phyloP scores from a whole-genome alignment of 2,113 vertebrate genomes.

The Gavialis gangeticus region DNA sequence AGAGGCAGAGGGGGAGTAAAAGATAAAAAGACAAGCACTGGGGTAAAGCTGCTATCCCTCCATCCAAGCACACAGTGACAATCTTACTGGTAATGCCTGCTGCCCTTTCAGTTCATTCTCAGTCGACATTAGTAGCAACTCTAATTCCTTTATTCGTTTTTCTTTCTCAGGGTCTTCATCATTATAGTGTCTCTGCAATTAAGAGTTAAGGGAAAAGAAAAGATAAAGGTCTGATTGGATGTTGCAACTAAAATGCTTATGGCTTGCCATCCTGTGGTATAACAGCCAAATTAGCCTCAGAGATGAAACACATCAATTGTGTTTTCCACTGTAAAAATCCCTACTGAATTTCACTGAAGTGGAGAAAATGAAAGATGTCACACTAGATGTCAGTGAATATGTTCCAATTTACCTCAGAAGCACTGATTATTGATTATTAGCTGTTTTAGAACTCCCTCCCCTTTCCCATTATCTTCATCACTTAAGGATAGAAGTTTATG shows the following conservation, averaged over 20 bases:
- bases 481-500: background rate
- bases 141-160: conserved; percentile 98
- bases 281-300: conserved; percentile 37
- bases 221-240: conserved; percentile 68
- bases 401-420: conserved; percentile 35
- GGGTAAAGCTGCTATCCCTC: conserved; percentile 73
- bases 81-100: conserved; percentile 91
- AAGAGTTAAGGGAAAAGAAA: conserved; percentile 74
- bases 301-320: background rate
- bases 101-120: conserved; percentile 98
- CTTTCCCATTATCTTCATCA: conserved; percentile 37
- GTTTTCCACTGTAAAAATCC: conserved; percentile 41
- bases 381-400: background rate
- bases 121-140: conserved; percentile 98
- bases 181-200: conserved; percentile 95
- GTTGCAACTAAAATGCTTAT: conserved; percentile 57
- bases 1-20: conserved; percentile 59
- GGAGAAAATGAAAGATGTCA: conserved; percentile 15
- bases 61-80: conserved; percentile 70
- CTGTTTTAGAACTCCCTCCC: conserved; percentile 13
- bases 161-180: conserved; percentile 99
- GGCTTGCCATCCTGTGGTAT: conserved; percentile 45
- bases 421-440: background rate
- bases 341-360: conserved; percentile 47
- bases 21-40: conserved; percentile 68